Conservation (phyloP, 2,888 invertebrate genomes). For the Drosophila hamatofila region DNA sequence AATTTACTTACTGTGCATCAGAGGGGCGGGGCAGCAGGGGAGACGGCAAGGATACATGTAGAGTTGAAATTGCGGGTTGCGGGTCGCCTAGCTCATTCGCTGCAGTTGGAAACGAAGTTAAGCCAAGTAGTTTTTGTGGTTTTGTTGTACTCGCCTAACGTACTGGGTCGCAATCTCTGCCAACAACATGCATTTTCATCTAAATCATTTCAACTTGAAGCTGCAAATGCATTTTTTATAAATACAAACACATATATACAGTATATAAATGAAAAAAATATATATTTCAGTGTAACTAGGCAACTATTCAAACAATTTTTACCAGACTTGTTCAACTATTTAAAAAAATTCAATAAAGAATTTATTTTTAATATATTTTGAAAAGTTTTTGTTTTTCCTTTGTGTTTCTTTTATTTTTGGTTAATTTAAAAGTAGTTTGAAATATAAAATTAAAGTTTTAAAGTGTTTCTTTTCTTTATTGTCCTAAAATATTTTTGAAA, state of each 20-base stretch:
- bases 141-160: conserved; percentile 21
- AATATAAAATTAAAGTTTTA: too few species aligned
- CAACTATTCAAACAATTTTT: too few species aligned
- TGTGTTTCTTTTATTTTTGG: too few species aligned
- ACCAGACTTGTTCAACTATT: too few species aligned
- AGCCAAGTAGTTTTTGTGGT: conserved; percentile 34
- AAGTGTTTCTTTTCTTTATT: too few species aligned
- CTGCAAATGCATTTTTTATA: not conserved
- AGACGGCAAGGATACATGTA: not conserved
- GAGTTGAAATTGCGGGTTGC: conserved; percentile 22
- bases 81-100: conserved; percentile 48
- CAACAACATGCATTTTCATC: conserved; percentile 26
- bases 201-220: conserved; percentile 22
- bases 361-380: too few species aligned
- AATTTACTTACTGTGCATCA: conserved; percentile 63
- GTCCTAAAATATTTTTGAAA: too few species aligned
- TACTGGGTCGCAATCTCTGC: conserved; percentile 37
- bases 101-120: conserved; percentile 55
- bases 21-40: not conserved
- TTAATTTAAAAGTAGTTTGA: too few species aligned
- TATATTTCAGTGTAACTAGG: too few species aligned
- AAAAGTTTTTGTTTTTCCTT: too few species aligned
- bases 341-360: too few species aligned
- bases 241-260: not conserved
- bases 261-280: too few species aligned